Conservation (phyloP, 2,797 vertebrate genomes). For the Thripadectes ignobilis region DNA sequence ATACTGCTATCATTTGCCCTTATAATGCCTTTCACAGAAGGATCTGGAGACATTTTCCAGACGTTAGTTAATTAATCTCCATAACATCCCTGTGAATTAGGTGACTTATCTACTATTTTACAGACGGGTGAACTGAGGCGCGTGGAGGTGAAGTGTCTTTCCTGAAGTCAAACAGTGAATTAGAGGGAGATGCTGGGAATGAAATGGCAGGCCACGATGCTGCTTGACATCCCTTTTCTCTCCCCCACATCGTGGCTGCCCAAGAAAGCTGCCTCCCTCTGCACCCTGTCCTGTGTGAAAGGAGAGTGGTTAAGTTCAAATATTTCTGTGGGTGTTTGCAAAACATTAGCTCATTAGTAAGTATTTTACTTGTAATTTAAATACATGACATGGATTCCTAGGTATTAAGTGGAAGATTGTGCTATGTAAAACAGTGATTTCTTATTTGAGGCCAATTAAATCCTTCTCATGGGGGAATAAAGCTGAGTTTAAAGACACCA, state of each 20-base stretch:
- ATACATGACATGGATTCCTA: neutral
- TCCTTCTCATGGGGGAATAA: neutral
- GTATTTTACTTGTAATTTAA: slow-evolving; percentile 10
- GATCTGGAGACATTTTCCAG: slow-evolving; percentile 57
- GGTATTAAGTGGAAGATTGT: neutral
- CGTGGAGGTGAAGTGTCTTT: slow-evolving; percentile 53
- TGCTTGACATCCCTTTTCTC: neutral
- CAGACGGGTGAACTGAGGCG: slow-evolving; percentile 29
- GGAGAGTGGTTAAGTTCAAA: neutral
- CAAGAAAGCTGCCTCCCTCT: neutral
- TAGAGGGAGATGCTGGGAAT: neutral
- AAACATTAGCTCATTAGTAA: slow-evolving; percentile 23
- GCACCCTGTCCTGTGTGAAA: neutral
- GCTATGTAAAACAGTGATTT: neutral
- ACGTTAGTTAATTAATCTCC: slow-evolving; percentile 67
- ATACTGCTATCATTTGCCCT: slow-evolving; percentile 20
- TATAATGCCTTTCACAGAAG: slow-evolving; percentile 54
- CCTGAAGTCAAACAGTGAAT: slow-evolving; percentile 18
- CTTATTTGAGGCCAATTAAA: slow-evolving; percentile 38
- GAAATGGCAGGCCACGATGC: neutral
- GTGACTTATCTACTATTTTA: slow-evolving; percentile 65
- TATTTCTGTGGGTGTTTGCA: neutral
- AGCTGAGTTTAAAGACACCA: slow-evolving; percentile 7
- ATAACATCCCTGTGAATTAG: slow-evolving; percentile 65
- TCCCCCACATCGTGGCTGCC: neutral